Evolutionary conservation across 2,888 invertebrate species (phyloP), one percentile per base, ranked within the genome.

Genomic region (Drosophila cyrtoloma): DNA sequence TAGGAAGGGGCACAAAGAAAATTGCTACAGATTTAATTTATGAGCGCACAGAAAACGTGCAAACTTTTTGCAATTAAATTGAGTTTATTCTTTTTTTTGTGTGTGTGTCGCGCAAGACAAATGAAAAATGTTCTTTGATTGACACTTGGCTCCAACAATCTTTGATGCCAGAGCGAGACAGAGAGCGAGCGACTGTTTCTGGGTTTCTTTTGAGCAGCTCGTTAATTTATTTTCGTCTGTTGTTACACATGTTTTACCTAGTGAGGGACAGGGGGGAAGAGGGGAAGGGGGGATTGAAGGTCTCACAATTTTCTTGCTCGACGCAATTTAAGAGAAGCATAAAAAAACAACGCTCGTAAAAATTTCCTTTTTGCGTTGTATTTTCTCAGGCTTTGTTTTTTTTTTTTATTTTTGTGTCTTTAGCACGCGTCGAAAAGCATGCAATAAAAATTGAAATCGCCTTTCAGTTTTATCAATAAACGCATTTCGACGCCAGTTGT

Each of bases 21-120:
- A 74, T 75, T 80, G 67, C 9, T 16, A 33, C 52, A 64, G 63
- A 82, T 76, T 88, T 76, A 69, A 88, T 78, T 85, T 87, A 83
- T 71, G 75, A 69, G 58, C 50, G 62, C 56, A 52, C 51, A 28
- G 50, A 55, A 37, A 44, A 69, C 53, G 60, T 67, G 60, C 71
- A 81, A 79, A 65, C 65, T 33, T 58, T 44, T 71, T n/a, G 64
- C 82, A 78, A 75, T 80, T 80, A 81, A 77, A 67, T 74, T 65
- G 37, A 56, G 50, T 66, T 22, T 61, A 69, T 75, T 58, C 2
- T 71, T 60, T 56, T 75, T 59, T 50, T 30, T n/a, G 12, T 37
- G 9, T 55, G 30, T 32, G 1, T 64, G 32, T 16, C 16, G 19
- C 33, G 35, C 44, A 56, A 66, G 70, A 71, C 55, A 68, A 80